Percentiles rank a stretch among this genome's conserved stretches.
These are phyloP conservation scores for Balanococcus diminutus DNA, from an alignment of 2,888 invertebrate species.

Conservation along the genomic window DNA sequence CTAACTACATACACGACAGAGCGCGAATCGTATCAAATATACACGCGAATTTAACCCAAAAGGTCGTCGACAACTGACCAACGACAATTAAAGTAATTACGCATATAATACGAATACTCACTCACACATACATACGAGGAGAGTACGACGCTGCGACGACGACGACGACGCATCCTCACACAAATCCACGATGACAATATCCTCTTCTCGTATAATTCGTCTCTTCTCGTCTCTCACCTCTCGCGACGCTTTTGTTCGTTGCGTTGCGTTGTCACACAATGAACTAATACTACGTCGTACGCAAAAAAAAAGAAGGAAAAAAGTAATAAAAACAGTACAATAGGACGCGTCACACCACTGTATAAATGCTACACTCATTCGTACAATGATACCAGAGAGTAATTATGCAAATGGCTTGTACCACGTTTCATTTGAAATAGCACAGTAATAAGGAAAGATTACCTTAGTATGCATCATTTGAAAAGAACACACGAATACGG, in stretches of 20 bases:
- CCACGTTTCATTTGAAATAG: not conserved
- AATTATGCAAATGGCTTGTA: slow-evolving; percentile 37
- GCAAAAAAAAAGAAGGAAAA: too few species aligned
- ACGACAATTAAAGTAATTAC: slow-evolving; percentile 34
- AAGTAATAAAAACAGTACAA: too few species aligned
- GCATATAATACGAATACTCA: not conserved
- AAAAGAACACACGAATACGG: too few species aligned
- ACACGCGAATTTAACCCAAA: slow-evolving; percentile 32
- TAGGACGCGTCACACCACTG: too few species aligned
- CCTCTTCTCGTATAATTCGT: not conserved
- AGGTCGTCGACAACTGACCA: not conserved
- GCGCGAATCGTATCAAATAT: not conserved
- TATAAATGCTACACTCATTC: too few species aligned
- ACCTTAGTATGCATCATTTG: too few species aligned
- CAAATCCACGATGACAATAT: not conserved
- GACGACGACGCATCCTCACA: not conserved
- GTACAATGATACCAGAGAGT: not conserved
- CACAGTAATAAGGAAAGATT: too few species aligned
- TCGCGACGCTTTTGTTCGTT: not conserved
- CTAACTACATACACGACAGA: not conserved
- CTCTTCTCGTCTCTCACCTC: not conserved
- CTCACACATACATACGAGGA: not conserved
- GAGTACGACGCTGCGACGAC: not conserved
- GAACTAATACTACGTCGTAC: not conserved
- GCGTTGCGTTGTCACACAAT: not conserved